These are phyloP conservation scores for Pogonophryne albipinna DNA, from an alignment of 2,797 vertebrate species.

Conservation along the genomic window DNA sequence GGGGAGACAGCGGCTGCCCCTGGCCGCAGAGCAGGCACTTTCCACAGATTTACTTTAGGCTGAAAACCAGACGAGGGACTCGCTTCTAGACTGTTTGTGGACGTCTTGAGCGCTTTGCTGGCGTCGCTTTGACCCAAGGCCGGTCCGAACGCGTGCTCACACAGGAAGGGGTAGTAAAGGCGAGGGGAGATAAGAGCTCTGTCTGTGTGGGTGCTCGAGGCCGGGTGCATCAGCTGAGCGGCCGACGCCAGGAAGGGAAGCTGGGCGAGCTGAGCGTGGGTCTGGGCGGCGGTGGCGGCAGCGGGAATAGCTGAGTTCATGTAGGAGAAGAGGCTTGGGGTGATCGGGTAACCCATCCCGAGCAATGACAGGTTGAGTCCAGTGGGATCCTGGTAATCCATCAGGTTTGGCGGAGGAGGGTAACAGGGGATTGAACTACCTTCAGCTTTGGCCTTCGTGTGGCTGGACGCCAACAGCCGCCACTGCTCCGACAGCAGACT, in stretches of 20 bases:
- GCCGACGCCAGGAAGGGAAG: slow-evolving; percentile 93
- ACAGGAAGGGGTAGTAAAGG: slow-evolving; percentile 95
- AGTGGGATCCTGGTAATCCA: slow-evolving; percentile 90
- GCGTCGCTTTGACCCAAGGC: slow-evolving; percentile 73
- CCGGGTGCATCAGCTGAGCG: slow-evolving; percentile 88
- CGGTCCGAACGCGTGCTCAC: slow-evolving; percentile 87
- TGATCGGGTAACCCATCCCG: slow-evolving; percentile 92
- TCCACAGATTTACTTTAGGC: slow-evolving; percentile 87
- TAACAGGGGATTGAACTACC: slow-evolving; percentile 90
- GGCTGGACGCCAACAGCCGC: slow-evolving; percentile 84
- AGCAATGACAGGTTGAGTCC: slow-evolving; percentile 93
- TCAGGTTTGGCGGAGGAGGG: slow-evolving; percentile 86
- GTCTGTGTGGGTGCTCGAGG: slow-evolving; percentile 80
- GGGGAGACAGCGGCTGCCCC: slow-evolving; percentile 62
- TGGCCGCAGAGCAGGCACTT: slow-evolving; percentile 86
- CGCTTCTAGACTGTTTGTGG: slow-evolving; percentile 49
- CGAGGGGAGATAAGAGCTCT: slow-evolving; percentile 86
- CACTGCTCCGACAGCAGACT: slow-evolving; percentile 91
- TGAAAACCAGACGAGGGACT: slow-evolving; percentile 70
- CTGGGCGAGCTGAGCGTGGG: slow-evolving; percentile 87
- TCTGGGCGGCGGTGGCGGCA: slow-evolving; percentile 60
- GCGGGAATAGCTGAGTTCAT: slow-evolving; percentile 88
- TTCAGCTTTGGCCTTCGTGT: slow-evolving; percentile 82
- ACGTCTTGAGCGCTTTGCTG: slow-evolving; percentile 78
- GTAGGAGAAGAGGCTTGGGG: slow-evolving; percentile 93